Percentiles rank a stretch among this genome's conserved stretches.
Evolutionary conservation across 2,113 vertebrate genomes (phyloP).

Genomic region (Ovis canadensis): DNA sequence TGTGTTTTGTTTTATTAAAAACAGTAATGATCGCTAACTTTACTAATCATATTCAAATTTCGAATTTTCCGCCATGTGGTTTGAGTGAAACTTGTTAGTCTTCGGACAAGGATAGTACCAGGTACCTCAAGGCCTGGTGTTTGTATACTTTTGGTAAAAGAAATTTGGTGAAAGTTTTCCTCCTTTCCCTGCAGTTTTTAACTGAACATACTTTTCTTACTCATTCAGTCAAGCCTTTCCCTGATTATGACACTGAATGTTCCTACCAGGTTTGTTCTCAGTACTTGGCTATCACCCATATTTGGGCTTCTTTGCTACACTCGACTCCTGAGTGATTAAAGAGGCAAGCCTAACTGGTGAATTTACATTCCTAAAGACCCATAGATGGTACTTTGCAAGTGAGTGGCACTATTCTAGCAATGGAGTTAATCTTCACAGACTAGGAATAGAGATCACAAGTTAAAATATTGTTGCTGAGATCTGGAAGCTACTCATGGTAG

Average conservation of each 20-base stretch:
- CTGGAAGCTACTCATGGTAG: not conserved
- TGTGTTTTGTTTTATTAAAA: constrained; percentile 3
- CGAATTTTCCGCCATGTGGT: not conserved
- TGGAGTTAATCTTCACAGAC: constrained; percentile 31
- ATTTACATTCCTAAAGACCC: constrained; percentile 57
- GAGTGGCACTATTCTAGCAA: not conserved
- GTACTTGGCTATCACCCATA: not conserved
- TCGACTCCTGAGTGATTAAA: constrained; percentile 41
- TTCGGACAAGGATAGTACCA: not conserved
- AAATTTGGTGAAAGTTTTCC: not conserved
- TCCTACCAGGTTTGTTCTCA: not conserved
- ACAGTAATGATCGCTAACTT: not conserved
- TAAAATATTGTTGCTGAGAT: constrained; percentile 34
- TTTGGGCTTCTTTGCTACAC: constrained; percentile 5
- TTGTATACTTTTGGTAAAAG: not conserved
- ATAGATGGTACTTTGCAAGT: not conserved
- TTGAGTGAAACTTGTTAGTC: constrained; percentile 7
- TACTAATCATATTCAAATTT: not conserved
- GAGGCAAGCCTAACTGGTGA: constrained; percentile 61
- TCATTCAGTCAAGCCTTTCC: not conserved
- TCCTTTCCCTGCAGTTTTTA: not conserved
- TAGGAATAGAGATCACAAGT: constrained; percentile 8
- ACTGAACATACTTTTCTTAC: not conserved
- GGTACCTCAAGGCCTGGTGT: not conserved
- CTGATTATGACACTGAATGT: not conserved